Base-by-base conservation (phyloP, 2,113 vertebrate species). In the Albula goreensis region DNA sequence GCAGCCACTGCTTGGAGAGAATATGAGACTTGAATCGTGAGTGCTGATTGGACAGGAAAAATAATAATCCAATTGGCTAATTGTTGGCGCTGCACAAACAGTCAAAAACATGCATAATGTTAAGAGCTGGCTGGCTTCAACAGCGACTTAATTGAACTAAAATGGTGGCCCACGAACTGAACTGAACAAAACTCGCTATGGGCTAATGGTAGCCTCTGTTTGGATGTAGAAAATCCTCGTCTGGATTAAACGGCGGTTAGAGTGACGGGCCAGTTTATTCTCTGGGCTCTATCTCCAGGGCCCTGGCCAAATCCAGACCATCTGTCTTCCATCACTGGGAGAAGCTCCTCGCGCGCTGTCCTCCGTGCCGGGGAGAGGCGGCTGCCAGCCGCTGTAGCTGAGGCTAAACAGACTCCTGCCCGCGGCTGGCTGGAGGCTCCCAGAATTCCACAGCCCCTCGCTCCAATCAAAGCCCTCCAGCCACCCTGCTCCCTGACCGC, bases 321-420 rank as follows among this genome's bases (percentile, higher is more conserved):
- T 78, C 70, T 79, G 84, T 89, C 86, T 86, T 66, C 83, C 83
- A 85, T 86, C 49, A 78, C 50, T 80, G 81, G 85, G 88, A 66
- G 82, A 82, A 57, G 82, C 82, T 84, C 22, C 22, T 74, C 41
- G 50, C 83, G 6, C 50, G 31, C 63, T 74, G 50, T 84, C 83
- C 49, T 48, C 31, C 77, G 82, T 85, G 84, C 56, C 78, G 66
- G 50, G 17, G 81, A 12, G 22, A 83, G 66, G 78, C 15, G 63
- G n/a, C 80, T 85, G 77, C 80, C 66, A 77, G 66, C 82, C 80
- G 83, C 88, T 53, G 50, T 50, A 84, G 82, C 88, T 88, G 83
- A 88, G 82, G 81, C 85, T 89, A 89, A 88, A 63, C 89, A 87
- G 85, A 89, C 31, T 41, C 31, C 31, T 56, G 85, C 77, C 88